Conservation (phyloP, 2,888 invertebrate species). For the Troides oblongomaculatus region DNA sequence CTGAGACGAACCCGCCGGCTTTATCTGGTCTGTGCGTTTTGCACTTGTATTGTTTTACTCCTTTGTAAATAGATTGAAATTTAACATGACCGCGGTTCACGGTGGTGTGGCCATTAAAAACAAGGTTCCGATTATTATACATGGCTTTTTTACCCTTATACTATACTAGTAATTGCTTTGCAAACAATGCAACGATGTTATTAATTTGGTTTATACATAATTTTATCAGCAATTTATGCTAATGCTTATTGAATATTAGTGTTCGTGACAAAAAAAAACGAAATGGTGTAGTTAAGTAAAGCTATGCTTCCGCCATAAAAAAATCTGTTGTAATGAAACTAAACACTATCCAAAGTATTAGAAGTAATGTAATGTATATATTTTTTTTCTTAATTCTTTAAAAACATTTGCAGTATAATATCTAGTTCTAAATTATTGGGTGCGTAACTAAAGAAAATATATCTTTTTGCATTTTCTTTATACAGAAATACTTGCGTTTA, state of each 20-base stretch:
- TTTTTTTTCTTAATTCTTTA: no score
- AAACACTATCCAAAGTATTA: no score
- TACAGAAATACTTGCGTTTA: no score
- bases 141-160: slow-evolving; percentile 9
- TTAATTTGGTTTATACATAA: not conserved
- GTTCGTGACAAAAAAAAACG: not conserved
- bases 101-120: slow-evolving; percentile 6
- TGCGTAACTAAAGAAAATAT: no score
- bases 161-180: slow-evolving; percentile 16
- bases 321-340: no score
- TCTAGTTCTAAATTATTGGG: no score
- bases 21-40: slow-evolving; percentile 44
- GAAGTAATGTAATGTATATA: no score
- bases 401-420: no score
- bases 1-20: slow-evolving; percentile 51
- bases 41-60: slow-evolving; percentile 29
- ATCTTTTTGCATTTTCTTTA: no score
- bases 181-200: not conserved
- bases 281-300: no score
- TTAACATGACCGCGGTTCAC: slow-evolving; percentile 36
- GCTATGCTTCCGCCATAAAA: no score
- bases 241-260: no score
- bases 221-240: not conserved
- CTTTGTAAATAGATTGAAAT: slow-evolving; percentile 23
- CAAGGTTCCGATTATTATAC: slow-evolving; percentile 23